Evolutionary conservation across 2,888 invertebrate genomes (phyloP).

Genomic region (Synergus japonicus): DNA sequence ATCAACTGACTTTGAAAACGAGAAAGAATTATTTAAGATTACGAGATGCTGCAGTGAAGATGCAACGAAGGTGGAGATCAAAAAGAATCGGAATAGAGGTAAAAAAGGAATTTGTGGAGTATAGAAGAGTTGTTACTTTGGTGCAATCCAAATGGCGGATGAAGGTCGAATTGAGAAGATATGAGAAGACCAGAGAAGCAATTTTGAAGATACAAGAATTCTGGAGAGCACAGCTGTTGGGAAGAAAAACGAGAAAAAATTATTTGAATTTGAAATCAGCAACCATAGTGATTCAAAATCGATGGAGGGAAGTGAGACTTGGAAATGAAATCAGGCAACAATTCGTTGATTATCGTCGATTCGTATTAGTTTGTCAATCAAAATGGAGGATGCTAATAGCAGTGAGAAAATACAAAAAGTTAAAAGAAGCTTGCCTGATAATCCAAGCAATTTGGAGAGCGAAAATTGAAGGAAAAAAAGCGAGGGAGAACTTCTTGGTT

Average conservation of each 20-base stretch:
- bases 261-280: constrained; percentile 61
- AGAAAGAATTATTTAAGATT: constrained; percentile 51
- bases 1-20: constrained; percentile 55
- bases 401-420: constrained; percentile 69
- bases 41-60: constrained; percentile 66
- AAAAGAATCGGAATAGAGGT: constrained; percentile 66
- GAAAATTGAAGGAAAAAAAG: constrained; percentile 60
- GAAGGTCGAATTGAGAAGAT: constrained; percentile 48
- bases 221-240: constrained; percentile 70
- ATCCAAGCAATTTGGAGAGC: constrained; percentile 78
- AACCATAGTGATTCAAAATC: constrained; percentile 68
- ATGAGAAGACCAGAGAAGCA: constrained; percentile 55
- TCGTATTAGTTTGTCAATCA: constrained; percentile 58
- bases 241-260: constrained; percentile 57
- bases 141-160: constrained; percentile 80
- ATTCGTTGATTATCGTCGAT: constrained; percentile 51
- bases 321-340: constrained; percentile 49
- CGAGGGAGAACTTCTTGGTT: constrained; percentile 65
- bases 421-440: constrained; percentile 75
- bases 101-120: constrained; percentile 56
- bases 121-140: constrained; percentile 67
- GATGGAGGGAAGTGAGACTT: constrained; percentile 66
- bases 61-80: constrained; percentile 76
- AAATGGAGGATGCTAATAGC: constrained; percentile 70
- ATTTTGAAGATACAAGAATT: constrained; percentile 74